phyloP scores from a whole-genome alignment of 1,140 invertebrate species.

The Drosophila azteca region DNA sequence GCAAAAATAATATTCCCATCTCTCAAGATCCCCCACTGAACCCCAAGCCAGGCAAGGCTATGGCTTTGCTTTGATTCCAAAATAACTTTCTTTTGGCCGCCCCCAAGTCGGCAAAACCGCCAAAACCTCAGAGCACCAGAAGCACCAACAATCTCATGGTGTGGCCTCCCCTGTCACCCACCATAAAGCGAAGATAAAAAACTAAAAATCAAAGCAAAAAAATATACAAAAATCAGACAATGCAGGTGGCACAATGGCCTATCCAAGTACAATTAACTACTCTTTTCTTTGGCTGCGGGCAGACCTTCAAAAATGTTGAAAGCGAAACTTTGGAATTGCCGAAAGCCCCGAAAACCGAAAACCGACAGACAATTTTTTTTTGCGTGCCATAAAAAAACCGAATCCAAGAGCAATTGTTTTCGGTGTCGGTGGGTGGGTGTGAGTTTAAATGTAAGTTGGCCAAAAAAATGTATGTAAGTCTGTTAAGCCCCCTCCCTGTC shows the following conservation, averaged over 20 bases:
- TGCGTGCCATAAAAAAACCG: conserved; percentile 45
- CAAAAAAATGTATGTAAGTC: conserved; percentile 51
- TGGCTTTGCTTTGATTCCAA: conserved; percentile 29
- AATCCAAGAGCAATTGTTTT: conserved; percentile 17
- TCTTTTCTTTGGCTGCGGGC: conserved; percentile 35
- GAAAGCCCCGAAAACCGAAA: conserved; percentile 12
- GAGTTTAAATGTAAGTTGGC: conserved; percentile 47
- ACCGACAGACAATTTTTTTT: conserved; percentile 26
- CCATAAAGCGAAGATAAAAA: conserved; percentile 47
- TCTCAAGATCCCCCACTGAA: background rate
- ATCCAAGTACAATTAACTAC: conserved; percentile 51
- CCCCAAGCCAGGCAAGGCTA: conserved; percentile 21
- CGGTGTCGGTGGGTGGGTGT: conserved; percentile 52
- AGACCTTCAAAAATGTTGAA: conserved; percentile 68
- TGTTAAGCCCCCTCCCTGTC: conserved; percentile 38
- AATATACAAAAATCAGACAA: conserved; percentile 53
- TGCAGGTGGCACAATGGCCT: conserved; percentile 34
- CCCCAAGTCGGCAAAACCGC: background rate
- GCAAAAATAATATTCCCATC: too few species aligned
- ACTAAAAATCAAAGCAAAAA: conserved; percentile 50
- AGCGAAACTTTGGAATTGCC: conserved; percentile 53
- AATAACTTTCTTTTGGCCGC: conserved; percentile 63
- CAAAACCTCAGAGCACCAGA: too few species aligned
- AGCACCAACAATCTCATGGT: conserved; percentile 44
- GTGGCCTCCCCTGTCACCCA: conserved; percentile 56